These are phyloP conservation scores for Coelinius sp. DNA, from an alignment of 2,888 invertebrate species.

Conservation along the genomic window DNA sequence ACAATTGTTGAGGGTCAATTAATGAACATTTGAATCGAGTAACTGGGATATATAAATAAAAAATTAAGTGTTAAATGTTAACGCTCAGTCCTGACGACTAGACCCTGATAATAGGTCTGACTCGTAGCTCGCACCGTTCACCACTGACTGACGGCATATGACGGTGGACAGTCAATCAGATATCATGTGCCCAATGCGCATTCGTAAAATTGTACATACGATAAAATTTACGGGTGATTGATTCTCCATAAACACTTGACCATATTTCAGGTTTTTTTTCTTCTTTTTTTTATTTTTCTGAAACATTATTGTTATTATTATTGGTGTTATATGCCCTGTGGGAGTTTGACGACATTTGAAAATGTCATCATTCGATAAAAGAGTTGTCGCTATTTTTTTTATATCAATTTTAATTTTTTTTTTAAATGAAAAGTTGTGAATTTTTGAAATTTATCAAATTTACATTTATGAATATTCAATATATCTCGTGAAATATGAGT, in stretches of 20 bases:
- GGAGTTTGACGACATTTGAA: background rate
- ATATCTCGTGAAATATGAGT: too few relatives aligned
- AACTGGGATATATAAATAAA: too few relatives aligned
- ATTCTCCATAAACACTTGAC: background rate
- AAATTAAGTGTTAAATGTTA: too few relatives aligned
- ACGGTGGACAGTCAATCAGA: conserved; percentile 43
- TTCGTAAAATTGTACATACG: conserved; percentile 34
- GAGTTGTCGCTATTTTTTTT: background rate
- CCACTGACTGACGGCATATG: too few relatives aligned
- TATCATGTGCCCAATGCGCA: conserved; percentile 32
- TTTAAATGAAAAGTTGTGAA: background rate
- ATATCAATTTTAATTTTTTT: background rate
- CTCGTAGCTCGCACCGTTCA: conserved; percentile 53
- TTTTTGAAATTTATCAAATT: too few relatives aligned
- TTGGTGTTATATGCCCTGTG: background rate
- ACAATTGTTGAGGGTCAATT: background rate
- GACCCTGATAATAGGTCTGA: conserved; percentile 46
- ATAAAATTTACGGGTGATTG: background rate
- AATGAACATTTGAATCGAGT: background rate
- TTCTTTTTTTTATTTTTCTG: too few relatives aligned
- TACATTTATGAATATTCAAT: too few relatives aligned
- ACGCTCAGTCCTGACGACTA: too few relatives aligned
- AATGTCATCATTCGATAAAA: background rate
- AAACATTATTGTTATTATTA: too few relatives aligned
- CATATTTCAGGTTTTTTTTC: too few relatives aligned